Conservation (phyloP, 2,797 vertebrate genomes). For the Falco berigora region DNA sequence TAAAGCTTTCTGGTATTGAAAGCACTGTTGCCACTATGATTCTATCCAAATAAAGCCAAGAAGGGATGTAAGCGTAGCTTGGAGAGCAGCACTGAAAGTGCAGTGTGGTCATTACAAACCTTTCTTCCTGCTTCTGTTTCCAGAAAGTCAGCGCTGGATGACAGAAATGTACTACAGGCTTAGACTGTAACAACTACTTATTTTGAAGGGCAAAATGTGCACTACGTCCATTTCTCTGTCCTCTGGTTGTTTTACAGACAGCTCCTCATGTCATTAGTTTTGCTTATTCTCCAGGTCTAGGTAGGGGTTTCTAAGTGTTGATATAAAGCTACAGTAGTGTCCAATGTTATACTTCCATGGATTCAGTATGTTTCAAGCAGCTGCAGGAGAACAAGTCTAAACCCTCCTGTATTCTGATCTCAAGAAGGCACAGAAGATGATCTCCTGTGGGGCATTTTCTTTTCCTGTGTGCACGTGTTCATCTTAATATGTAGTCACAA, state of each 20-base stretch:
- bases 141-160: neutral
- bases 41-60: neutral
- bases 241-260: neutral
- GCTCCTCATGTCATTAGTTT: neutral
- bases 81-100: neutral
- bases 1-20: neutral
- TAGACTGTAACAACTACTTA: neutral
- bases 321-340: neutral
- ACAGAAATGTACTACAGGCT: neutral
- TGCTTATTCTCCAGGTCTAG: neutral
- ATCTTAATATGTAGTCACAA: neutral
- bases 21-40: neutral
- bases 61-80: neutral
- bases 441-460: neutral
- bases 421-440: neutral
- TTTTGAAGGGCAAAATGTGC: neutral
- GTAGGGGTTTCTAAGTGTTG: neutral
- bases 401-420: neutral
- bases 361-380: neutral
- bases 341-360: fast-evolving
- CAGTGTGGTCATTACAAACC: neutral
- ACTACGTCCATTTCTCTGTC: neutral
- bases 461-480: neutral
- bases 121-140: neutral
- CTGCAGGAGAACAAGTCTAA: neutral